Evolutionary conservation across 1,140 invertebrate species (phyloP), one percentile per base, ranked within the genome.

Genomic region (Penaeus indicus): DNA sequence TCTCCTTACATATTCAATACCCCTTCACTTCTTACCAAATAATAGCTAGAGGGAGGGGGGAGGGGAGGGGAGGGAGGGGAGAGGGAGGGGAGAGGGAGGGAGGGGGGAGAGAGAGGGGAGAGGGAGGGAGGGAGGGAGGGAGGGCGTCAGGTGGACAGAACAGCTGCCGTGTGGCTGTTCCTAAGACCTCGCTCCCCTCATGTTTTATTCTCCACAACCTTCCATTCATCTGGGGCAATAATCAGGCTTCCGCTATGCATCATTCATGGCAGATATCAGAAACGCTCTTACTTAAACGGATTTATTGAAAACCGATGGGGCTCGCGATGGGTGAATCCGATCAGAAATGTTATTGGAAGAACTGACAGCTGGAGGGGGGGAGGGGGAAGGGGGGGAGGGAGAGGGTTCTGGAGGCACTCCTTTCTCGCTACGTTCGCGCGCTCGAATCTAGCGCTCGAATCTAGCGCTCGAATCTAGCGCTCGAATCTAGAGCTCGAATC

Each of bases 171-270:
- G 18, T 25, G 16, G 62, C 81, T 47, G 22, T 60, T 69, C 32
- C 81, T 83, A 25, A 22, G 32, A 60, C 60, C 62, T 21, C 62
- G 38, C 81, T 83, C 61, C 77, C 77, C 61, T 86, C 85, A 86
- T 86, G 85, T 86, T 86, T 86, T 80, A 86, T 86, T 86, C 85
- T 47, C 77, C 78, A 21, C 85, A 86, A 86, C 85, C 85, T 86
- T 86, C 85, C 85, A 86, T 86, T 86, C 75, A 67, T 67, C 62
- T 72, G 25, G 25, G 13, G 69, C 69, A 72, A 54, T 19, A 16
- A 54, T 25, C 60, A 38, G 38, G 18, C 22, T 60, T 62, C 63
- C 21, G n/a, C 27, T 84, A 86, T 86, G 85, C 62, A 86, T 86
- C 85, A 86, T 86, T 81, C 85, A 86, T 80, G 77, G 63, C 75